Evolutionary conservation across 2,888 invertebrate genomes (phyloP).

Genomic region (Acanthosoma haemorrhoidale): DNA sequence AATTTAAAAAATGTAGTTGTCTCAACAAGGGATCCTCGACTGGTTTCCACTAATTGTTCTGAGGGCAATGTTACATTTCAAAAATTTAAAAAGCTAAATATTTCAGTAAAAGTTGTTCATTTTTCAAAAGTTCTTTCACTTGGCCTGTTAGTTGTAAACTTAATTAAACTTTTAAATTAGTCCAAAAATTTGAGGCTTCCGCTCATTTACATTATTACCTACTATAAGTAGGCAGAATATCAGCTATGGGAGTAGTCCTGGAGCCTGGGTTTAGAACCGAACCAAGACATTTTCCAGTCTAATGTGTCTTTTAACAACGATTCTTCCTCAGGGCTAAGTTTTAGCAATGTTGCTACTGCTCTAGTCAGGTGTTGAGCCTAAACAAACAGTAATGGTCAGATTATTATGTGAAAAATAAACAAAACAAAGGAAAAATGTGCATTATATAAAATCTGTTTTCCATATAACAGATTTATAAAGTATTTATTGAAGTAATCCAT

Average conservation of each 20-base stretch:
- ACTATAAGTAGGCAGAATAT: slow-evolving; percentile 30
- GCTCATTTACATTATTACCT: neutral
- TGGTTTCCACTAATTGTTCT: too few species aligned
- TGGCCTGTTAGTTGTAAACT: neutral
- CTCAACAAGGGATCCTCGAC: too few species aligned
- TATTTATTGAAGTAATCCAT: neutral
- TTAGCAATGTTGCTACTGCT: slow-evolving; percentile 76
- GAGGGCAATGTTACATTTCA: too few species aligned
- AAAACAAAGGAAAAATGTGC: neutral
- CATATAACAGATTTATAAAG: neutral
- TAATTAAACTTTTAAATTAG: neutral
- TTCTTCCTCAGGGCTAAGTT: slow-evolving; percentile 82
- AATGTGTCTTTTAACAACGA: slow-evolving; percentile 72
- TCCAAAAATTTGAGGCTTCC: neutral
- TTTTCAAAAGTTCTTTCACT: slow-evolving; percentile 4
- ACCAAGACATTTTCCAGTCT: slow-evolving; percentile 70
- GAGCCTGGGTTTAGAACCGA: slow-evolving; percentile 51
- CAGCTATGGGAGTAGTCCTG: slow-evolving; percentile 37
- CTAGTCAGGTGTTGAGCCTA: slow-evolving; percentile 85
- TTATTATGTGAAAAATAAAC: too few species aligned
- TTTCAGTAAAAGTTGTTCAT: too few species aligned
- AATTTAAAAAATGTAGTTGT: too few species aligned
- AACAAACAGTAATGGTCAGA: too few species aligned
- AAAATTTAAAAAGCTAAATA: too few species aligned
- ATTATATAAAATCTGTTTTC: neutral